These are phyloP conservation scores for Aldrovandia affinis DNA, from an alignment of 2,797 vertebrate species.

Conservation along the genomic window DNA sequence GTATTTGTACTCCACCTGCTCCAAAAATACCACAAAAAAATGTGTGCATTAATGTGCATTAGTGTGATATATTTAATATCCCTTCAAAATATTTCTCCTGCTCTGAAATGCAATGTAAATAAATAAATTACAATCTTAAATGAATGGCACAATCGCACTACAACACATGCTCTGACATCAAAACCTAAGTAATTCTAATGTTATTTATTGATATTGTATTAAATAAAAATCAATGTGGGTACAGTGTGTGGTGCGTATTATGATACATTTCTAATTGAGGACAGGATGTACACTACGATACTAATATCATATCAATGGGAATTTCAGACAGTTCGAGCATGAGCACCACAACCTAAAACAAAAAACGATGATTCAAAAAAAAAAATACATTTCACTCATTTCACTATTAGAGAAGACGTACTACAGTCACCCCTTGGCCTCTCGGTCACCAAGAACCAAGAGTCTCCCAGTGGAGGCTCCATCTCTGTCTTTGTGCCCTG, in stretches of 20 bases:
- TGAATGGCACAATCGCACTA: not conserved
- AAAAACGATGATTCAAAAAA: too few relatives aligned
- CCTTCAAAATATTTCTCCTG: not conserved
- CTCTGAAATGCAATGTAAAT: not conserved
- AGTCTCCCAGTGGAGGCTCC: constrained; percentile 45
- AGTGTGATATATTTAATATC: not conserved
- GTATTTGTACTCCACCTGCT: not conserved
- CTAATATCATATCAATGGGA: not conserved
- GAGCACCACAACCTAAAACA: too few relatives aligned
- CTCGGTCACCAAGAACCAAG: constrained; percentile 56
- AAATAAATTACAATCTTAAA: not conserved
- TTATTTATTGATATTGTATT: not conserved
- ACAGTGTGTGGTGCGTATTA: not conserved
- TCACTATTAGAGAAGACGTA: too few relatives aligned
- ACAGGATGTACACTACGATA: too few relatives aligned
- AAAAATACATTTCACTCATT: too few relatives aligned
- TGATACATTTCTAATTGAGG: too few relatives aligned
- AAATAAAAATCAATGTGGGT: not conserved
- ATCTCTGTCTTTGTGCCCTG: constrained; percentile 71
- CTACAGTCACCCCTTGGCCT: constrained; percentile 67
- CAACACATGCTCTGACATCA: not conserved
- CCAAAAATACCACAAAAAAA: not conserved
- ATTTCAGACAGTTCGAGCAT: not conserved
- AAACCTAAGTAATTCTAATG: not conserved
- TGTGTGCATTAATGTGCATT: not conserved